These are phyloP conservation scores for Periophthalmodon schlosseri DNA, from an alignment of 2,113 vertebrate species.

Conservation along the genomic window DNA sequence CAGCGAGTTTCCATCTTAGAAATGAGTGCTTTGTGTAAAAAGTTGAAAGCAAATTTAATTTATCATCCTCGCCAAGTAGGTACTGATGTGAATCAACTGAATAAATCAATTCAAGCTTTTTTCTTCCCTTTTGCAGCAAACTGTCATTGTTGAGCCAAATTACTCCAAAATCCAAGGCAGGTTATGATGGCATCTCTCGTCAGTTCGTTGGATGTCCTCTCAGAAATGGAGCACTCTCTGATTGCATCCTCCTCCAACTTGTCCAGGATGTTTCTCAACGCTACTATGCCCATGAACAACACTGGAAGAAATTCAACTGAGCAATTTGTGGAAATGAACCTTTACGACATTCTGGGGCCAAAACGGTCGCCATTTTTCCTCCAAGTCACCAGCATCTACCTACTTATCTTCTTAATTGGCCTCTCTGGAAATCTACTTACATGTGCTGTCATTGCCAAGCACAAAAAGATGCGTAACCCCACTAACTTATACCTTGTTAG, in stretches of 20 bases:
- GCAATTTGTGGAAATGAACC: slow-evolving; percentile 59
- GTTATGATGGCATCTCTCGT: slow-evolving; percentile 20
- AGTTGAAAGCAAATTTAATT: background rate
- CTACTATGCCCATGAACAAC: slow-evolving; percentile 42
- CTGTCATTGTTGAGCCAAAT: slow-evolving; percentile 1
- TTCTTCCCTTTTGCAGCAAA: slow-evolving; percentile 1
- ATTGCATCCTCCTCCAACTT: slow-evolving; percentile 49
- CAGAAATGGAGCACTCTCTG: slow-evolving; percentile 62
- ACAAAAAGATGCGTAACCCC: slow-evolving; percentile 80
- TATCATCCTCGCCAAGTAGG: background rate
- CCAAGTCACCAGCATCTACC: slow-evolving; percentile 71
- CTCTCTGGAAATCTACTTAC: slow-evolving; percentile 79
- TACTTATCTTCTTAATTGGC: slow-evolving; percentile 77
- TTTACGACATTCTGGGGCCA: slow-evolving; percentile 74
- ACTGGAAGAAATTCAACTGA: slow-evolving; percentile 52
- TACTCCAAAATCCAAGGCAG: background rate
- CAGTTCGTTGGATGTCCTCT: background rate
- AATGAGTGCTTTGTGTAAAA: slow-evolving; percentile 12
- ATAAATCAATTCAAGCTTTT: background rate
- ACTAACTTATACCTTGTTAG: slow-evolving; percentile 82
- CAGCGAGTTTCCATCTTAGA: background rate
- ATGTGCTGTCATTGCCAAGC: slow-evolving; percentile 76
- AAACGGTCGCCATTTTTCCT: slow-evolving; percentile 78
- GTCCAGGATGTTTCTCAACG: slow-evolving; percentile 47
- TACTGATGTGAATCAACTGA: background rate